These are phyloP conservation scores for Catocala sponsa DNA, from an alignment of 2,888 invertebrate genomes.

Conservation along the genomic window DNA sequence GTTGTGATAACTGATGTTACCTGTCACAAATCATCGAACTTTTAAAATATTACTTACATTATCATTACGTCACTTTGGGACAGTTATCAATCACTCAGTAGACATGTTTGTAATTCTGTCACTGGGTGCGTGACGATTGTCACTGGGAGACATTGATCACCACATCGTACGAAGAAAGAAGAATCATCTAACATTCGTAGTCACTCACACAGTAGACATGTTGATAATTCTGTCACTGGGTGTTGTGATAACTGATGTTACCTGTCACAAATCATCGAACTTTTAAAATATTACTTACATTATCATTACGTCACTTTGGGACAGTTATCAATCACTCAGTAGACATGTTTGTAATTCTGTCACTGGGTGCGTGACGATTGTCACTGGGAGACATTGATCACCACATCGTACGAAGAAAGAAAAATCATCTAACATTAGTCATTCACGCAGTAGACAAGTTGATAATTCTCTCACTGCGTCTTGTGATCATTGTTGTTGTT, in stretches of 20 bases:
- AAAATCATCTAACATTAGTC: neutral
- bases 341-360: constrained; percentile 50
- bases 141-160: constrained; percentile 1
- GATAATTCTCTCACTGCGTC: neutral
- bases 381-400: constrained; percentile 7
- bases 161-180: no score
- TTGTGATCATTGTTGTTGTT: neutral
- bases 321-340: constrained; percentile 18
- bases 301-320: neutral
- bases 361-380: constrained; percentile 57
- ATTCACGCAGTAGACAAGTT: constrained; percentile 27
- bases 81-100: constrained; percentile 12
- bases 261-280: neutral
- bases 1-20: constrained; percentile 27
- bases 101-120: constrained; percentile 14
- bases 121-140: constrained; percentile 13
- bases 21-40: neutral
- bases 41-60: neutral
- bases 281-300: no score
- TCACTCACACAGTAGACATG: constrained; percentile 26
- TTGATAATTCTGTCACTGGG: constrained; percentile 47
- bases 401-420: neutral
- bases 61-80: neutral
- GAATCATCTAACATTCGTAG: neutral
- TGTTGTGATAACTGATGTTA: constrained; percentile 29